Base-by-base conservation (phyloP, 2,797 vertebrate species). In the Lagocephalus sceleratus region DNA sequence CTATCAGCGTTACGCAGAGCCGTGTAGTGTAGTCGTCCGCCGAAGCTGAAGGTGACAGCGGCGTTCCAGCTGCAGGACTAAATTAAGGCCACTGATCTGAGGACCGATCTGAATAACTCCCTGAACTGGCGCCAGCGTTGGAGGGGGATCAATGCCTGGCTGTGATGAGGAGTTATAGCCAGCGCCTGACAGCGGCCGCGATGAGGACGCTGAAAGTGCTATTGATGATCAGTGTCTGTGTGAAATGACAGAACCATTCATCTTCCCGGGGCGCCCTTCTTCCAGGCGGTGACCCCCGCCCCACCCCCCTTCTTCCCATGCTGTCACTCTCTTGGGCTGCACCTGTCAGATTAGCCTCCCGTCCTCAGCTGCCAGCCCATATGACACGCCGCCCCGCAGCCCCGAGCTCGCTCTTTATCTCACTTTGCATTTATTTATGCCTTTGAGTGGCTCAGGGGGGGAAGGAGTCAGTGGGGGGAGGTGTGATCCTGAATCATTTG, bases 261-360 rank as follows among this genome's bases (percentile, higher is more conserved):
- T 84, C 84, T 71, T 51, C 44, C 69, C 54, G 41, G 48, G 48
- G 60, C 22, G 16, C 53, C 65, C 69, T 63, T 66, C 68, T 58
- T 59, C 9, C 12, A 74, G 17, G 50, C 57, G n/a, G 51, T 55
- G 68, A 74, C 71, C 79, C 47, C 26, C 47, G 60, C 43, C 57
- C 65, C 63, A 51, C 26, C 73, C 57, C 64, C 54, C 40, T 48
- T 73, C 68, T 68, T 83, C 78, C 75, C 78, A 75, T 81, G 80
- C 75, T 84, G 83, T 83, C 79, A 80, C 77, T 87, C 81, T 79
- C 73, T 43, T 64, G 42, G 75, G 44, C 73, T 84, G 85, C 86
- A 85, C 80, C 86, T 89, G 86, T 89, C 86, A 84, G 83, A 85
- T 89, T 86, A 87, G 71, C 57, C 73, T 71, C 76, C 78, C 64